Evolutionary conservation across 2,888 invertebrate genomes (phyloP).

Genomic region (Belgica antarctica): DNA sequence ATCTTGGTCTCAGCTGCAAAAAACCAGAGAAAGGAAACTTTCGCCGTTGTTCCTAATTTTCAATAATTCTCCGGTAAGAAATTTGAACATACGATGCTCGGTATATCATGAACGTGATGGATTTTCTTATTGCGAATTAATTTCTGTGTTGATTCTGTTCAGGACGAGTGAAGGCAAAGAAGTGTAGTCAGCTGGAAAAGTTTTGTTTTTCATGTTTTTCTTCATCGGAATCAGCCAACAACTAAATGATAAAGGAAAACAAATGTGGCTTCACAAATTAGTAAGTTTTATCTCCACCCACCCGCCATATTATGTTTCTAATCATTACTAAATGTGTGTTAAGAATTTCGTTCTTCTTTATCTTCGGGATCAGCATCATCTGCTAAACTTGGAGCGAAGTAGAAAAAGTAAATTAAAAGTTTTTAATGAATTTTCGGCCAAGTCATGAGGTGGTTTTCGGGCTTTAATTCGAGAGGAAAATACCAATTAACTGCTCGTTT

Average conservation of each 20-base stretch:
- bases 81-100: slow-evolving; percentile 1
- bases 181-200: slow-evolving; percentile 41
- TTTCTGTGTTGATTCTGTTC: slow-evolving; percentile 32
- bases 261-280: slow-evolving; percentile 25
- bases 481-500: slow-evolving; percentile 36
- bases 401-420: slow-evolving; percentile 24
- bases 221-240: not conserved
- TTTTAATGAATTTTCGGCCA: slow-evolving; percentile 8
- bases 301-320: slow-evolving; percentile 14
- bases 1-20: slow-evolving; percentile 9
- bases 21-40: not conserved
- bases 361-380: not conserved
- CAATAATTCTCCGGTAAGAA: slow-evolving; percentile 25
- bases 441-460: not conserved
- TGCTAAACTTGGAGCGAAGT: not conserved
- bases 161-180: not conserved
- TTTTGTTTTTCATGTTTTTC: slow-evolving; percentile 36
- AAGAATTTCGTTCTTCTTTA: slow-evolving; percentile 1
- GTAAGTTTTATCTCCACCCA: slow-evolving; percentile 1
- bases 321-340: slow-evolving; percentile 28
- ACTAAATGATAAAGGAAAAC: not conserved
- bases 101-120: slow-evolving; percentile 29
- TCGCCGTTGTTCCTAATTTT: slow-evolving; percentile 18
- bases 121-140: slow-evolving; percentile 35
- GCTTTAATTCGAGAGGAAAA: slow-evolving; percentile 16